phyloP scores from a whole-genome alignment of 2,797 vertebrate genomes.

The Craterocephalus amniculus region DNA sequence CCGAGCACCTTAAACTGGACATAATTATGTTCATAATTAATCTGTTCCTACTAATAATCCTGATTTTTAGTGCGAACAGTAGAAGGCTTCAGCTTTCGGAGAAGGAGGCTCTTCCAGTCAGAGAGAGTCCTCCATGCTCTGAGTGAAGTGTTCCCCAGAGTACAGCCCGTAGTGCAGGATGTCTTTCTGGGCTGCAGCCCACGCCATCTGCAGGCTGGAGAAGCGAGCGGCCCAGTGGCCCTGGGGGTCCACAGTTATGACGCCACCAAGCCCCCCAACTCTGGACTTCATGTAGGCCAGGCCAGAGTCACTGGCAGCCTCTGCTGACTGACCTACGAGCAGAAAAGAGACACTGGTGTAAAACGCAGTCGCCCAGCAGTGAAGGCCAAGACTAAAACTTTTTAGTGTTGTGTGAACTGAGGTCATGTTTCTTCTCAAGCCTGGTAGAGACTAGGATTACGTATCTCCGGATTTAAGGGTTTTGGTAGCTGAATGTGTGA shows the following conservation, averaged over 20 bases:
- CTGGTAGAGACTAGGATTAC: too few species aligned
- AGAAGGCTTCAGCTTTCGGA: too few species aligned
- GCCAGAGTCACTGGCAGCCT: constrained; percentile 84
- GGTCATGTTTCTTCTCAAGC: background rate
- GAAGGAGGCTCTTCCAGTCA: constrained; percentile 5
- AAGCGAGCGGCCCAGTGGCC: constrained; percentile 91
- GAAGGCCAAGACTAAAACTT: background rate
- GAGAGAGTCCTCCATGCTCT: constrained; percentile 42
- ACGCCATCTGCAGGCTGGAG: constrained; percentile 89
- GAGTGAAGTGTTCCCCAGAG: constrained; percentile 74
- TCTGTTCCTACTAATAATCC: background rate
- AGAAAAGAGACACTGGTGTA: background rate
- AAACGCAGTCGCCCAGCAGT: too few species aligned
- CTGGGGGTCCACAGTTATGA: constrained; percentile 86
- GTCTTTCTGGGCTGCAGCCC: constrained; percentile 88
- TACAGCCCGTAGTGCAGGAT: constrained; percentile 85
- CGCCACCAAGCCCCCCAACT: constrained; percentile 85
- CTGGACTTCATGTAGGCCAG: constrained; percentile 89
- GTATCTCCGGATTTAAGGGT: too few species aligned
- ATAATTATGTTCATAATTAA: background rate
- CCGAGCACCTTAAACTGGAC: too few species aligned
- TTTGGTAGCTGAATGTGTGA: too few species aligned
- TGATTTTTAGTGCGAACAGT: too few species aligned
- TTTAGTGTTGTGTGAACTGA: background rate
- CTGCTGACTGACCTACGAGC: constrained; percentile 85